phyloP scores from a whole-genome alignment of 2,113 vertebrate species.

The Sylvia atricapilla region DNA sequence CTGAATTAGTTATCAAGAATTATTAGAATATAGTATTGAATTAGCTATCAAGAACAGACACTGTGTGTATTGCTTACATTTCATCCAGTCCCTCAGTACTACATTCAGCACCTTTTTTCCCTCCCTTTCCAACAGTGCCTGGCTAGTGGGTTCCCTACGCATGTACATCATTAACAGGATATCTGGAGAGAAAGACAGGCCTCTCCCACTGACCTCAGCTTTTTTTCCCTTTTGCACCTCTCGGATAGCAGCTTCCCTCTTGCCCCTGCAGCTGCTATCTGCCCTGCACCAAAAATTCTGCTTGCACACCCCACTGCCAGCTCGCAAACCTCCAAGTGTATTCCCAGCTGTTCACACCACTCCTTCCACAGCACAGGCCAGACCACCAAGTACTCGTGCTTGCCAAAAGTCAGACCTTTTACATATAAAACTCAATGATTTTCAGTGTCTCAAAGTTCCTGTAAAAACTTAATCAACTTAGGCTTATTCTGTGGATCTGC shows the following conservation, averaged over 20 bases:
- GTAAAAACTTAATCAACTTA: neutral
- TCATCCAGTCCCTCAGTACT: neutral
- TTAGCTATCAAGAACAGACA: neutral
- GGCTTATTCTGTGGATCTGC: neutral
- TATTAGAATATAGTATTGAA: neutral
- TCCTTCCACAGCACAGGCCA: neutral
- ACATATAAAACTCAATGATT: fast-evolving
- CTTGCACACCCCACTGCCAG: neutral
- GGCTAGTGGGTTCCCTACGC: neutral
- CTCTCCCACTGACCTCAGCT: neutral
- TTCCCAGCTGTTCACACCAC: neutral
- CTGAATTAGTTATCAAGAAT: neutral
- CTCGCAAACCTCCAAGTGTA: neutral
- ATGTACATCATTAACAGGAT: neutral
- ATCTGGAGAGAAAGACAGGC: conserved; percentile 7
- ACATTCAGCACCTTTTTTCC: neutral
- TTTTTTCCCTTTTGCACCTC: neutral
- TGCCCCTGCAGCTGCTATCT: conserved; percentile 8
- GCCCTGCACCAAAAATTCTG: neutral
- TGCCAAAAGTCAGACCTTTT: neutral
- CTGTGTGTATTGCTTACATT: neutral
- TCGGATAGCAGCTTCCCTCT: neutral
- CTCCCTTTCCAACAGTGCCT: neutral
- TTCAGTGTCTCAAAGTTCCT: neutral
- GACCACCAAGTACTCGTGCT: neutral